A percentile compares a stretch with the other conserved stretches of the same genome.
These are phyloP conservation scores for Aleiodes sp. DNA, from an alignment of 1,140 invertebrate genomes.

Conservation along the genomic window DNA sequence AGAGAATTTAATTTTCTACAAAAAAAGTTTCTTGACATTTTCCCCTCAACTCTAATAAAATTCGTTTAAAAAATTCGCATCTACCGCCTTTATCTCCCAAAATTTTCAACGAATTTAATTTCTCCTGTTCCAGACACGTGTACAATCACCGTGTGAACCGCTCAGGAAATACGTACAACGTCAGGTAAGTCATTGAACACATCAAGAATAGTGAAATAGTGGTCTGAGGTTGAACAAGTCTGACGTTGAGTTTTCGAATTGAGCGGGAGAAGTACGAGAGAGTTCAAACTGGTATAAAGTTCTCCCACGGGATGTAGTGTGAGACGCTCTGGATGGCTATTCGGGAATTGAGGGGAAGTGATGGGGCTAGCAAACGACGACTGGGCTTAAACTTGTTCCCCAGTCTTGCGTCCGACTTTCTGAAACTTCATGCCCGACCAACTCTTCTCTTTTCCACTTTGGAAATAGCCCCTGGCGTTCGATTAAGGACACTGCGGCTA, in stretches of 20 bases:
- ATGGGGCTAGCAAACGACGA: background rate
- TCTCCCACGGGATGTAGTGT: background rate
- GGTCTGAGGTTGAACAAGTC: background rate
- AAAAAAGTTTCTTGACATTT: too few species aligned
- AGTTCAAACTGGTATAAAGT: background rate
- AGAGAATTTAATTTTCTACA: too few species aligned
- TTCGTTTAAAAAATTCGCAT: too few species aligned
- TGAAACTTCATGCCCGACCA: background rate
- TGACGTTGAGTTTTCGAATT: background rate
- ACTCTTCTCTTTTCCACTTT: background rate
- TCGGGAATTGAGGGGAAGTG: background rate
- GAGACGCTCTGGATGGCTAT: too few species aligned
- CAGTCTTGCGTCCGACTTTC: background rate
- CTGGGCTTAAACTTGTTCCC: background rate
- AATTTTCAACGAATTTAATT: background rate
- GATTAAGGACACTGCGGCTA: conserved; percentile 4
- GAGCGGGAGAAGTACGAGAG: too few species aligned
- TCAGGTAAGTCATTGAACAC: background rate
- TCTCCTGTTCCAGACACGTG: background rate
- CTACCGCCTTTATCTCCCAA: background rate
- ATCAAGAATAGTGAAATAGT: background rate
- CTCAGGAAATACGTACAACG: background rate
- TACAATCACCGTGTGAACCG: background rate
- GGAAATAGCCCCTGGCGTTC: conserved; percentile 5
- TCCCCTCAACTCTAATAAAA: too few species aligned